Evolutionary conservation across 2,888 invertebrate genomes (phyloP), one percentile per base, ranked within the genome.

Genomic region (Drosophila bunnanda): DNA sequence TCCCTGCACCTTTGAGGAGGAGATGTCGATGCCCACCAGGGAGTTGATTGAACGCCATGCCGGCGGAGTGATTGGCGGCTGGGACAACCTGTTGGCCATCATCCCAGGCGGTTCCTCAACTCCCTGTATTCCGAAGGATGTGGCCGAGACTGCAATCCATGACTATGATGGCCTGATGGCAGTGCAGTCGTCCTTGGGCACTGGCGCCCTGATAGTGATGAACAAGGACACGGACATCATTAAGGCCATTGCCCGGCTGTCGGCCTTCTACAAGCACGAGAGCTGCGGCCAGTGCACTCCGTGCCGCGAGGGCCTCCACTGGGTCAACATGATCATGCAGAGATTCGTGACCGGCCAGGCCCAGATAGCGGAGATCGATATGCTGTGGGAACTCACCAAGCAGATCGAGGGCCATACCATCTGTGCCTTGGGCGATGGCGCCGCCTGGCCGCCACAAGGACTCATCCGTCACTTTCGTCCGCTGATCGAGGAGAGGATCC

Each of bases 391-490:
- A 93, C 94, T 99, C 73, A 98, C 98, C 80, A 99, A 99, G 93
- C 99, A 99, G 93, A 98, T 99, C 91, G 99, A 99, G 94, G 97
- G 98, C 2, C 99, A 99, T 92, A 99, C 99, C 25, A 99, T 99
- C 92, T 99, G 99, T 93, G 99, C 99, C 17, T 93, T 99, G 69
- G 99, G 97, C 32, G 99, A 99, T 92, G 99, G 98, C 78, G 99
- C 99, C 22, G 98, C 99, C 32, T 99, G 99, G 99, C 99, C 99
- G 0, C 98, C 98, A 3, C 99, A 99, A 92, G 97, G 97, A 12
- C 94, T 99, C 50, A 98, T 99, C 90, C 94, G 99, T 25, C 99
- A 99, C 93, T 99, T 98, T 93, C 94, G 98, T 89, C 98, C 98
- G 0, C 96, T 97, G 91, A 94, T 99, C 59, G 97, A 98, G 92